Conservation (phyloP, 2,797 vertebrate species). For the Sebastes glaucus region DNA sequence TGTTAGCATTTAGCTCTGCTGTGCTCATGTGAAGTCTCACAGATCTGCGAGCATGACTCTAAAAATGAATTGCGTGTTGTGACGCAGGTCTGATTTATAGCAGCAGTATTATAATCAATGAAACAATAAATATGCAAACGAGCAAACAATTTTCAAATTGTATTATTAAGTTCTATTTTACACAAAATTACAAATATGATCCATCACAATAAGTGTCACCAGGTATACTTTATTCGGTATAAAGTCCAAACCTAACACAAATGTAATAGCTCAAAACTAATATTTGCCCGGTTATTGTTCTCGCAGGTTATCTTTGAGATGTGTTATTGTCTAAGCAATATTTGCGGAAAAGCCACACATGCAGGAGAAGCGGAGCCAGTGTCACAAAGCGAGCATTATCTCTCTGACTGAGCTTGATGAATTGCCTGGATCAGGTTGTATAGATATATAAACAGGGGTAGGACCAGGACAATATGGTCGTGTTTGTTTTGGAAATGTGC, state of each 20-base stretch:
- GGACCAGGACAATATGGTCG: slow-evolving; percentile 24
- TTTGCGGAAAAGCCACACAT: slow-evolving; percentile 25
- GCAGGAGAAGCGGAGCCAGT: not conserved
- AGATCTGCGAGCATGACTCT: not conserved
- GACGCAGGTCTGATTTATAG: not conserved
- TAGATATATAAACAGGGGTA: slow-evolving; percentile 31
- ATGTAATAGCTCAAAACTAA: slow-evolving; percentile 52
- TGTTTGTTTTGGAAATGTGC: slow-evolving; percentile 51
- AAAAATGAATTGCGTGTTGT: not conserved
- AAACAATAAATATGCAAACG: not conserved
- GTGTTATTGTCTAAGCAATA: slow-evolving; percentile 3
- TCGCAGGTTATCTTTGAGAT: slow-evolving; percentile 37
- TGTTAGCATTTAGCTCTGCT: not conserved
- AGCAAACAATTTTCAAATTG: not conserved
- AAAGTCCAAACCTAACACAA: not conserved
- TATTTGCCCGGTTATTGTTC: slow-evolving; percentile 74
- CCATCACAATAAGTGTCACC: slow-evolving; percentile 50
- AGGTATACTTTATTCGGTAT: not conserved
- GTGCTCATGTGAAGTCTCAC: not conserved
- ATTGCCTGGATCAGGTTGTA: slow-evolving; percentile 1
- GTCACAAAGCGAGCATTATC: slow-evolving; percentile 40
- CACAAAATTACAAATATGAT: not conserved
- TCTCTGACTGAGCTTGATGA: slow-evolving; percentile 22
- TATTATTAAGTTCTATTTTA: slow-evolving; percentile 6
- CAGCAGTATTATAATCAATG: slow-evolving; percentile 1